These are phyloP conservation scores for Hippocampus barbouri DNA, from an alignment of 2,113 vertebrate species.

Conservation along the genomic window DNA sequence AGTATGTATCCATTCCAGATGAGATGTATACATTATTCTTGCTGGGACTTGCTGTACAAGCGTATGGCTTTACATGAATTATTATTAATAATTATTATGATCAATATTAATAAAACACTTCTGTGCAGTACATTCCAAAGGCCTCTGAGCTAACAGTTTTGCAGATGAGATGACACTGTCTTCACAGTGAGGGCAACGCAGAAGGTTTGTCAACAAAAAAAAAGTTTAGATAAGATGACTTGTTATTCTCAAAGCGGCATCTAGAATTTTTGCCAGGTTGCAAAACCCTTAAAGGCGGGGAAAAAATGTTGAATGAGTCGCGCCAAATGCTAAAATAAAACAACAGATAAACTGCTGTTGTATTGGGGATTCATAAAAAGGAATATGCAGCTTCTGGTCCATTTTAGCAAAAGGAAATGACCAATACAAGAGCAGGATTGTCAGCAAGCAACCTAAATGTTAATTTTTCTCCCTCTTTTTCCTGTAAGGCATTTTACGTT, in stretches of 20 bases:
- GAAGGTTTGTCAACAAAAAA: background rate
- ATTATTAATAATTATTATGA: slow-evolving; percentile 25
- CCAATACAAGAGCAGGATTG: slow-evolving; percentile 29
- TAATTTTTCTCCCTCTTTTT: background rate
- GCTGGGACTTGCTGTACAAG: slow-evolving; percentile 17
- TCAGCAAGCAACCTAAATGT: slow-evolving; percentile 42
- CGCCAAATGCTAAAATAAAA: slow-evolving; percentile 22
- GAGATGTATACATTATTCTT: slow-evolving; percentile 5
- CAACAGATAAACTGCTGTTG: background rate
- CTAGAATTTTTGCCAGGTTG: slow-evolving; percentile 17
- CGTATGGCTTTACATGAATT: slow-evolving; percentile 21
- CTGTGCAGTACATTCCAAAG: slow-evolving; percentile 46
- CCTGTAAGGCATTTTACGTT: background rate
- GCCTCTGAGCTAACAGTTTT: slow-evolving; percentile 45
- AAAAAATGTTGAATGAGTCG: slow-evolving; percentile 24
- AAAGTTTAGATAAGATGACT: background rate
- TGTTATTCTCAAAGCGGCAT: background rate
- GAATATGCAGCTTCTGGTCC: slow-evolving; percentile 24
- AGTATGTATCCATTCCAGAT: slow-evolving; percentile 33
- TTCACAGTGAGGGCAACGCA: slow-evolving; percentile 27
- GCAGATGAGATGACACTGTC: slow-evolving; percentile 16
- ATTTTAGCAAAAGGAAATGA: slow-evolving; percentile 51
- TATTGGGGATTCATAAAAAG: slow-evolving; percentile 15
- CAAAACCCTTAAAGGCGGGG: slow-evolving; percentile 3
- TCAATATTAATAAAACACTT: slow-evolving; percentile 5